Evolutionary conservation across 2,888 invertebrate species (phyloP).

Genomic region (Leucania comma): DNA sequence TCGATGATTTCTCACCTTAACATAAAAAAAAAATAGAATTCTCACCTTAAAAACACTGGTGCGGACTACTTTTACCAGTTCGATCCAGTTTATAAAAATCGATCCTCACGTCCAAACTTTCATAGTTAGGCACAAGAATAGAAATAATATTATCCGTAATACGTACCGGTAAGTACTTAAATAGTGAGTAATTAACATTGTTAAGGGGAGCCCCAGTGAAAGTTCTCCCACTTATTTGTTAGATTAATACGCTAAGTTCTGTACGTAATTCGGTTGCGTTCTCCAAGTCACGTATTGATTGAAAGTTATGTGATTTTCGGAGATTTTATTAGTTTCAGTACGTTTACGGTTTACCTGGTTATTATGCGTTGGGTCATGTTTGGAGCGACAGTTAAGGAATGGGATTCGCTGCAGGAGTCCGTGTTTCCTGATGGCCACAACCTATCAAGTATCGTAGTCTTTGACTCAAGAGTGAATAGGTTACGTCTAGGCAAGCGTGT

Average conservation of each 20-base stretch:
- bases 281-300: conserved; percentile 62
- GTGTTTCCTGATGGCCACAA: too few species aligned
- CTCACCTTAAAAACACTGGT: too few species aligned
- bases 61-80: too few species aligned
- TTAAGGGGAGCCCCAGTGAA: conserved; percentile 46
- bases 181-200: conserved; percentile 68
- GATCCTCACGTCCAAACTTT: conserved; percentile 26
- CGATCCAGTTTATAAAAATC: neutral
- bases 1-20: too few species aligned
- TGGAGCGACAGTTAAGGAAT: too few species aligned
- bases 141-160: conserved; percentile 50
- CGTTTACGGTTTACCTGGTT: neutral
- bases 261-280: conserved; percentile 55
- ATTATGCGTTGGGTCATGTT: too few species aligned
- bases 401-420: too few species aligned
- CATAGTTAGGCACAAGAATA: conserved; percentile 23
- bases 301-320: conserved; percentile 62
- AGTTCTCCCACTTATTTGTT: conserved; percentile 68
- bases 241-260: conserved; percentile 65
- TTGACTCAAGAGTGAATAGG: too few species aligned
- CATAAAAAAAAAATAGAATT: too few species aligned
- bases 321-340: conserved; percentile 39
- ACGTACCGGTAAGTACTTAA: conserved; percentile 44
- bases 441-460: too few species aligned
- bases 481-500: too few species aligned